Percentiles rank a stretch among this genome's conserved stretches.
Evolutionary conservation across 2,797 vertebrate genomes (phyloP).

Genomic region (Pempheris klunzingeri): DNA sequence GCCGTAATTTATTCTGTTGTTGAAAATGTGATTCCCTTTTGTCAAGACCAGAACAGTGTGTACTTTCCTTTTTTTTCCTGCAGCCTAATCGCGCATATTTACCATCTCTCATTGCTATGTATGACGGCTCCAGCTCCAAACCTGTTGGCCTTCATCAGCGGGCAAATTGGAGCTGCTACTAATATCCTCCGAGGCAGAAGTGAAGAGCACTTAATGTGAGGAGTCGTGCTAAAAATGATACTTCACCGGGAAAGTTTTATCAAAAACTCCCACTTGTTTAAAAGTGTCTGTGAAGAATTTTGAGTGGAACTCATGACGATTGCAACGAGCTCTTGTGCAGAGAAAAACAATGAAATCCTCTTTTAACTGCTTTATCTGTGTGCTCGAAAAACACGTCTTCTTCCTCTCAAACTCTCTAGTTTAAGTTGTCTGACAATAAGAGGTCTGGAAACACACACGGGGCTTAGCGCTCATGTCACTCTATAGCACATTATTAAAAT

Average conservation of each 20-base stretch:
- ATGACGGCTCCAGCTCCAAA: background rate
- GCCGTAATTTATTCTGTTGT: background rate
- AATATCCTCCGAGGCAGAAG: background rate
- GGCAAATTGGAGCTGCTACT: background rate
- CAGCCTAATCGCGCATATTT: constrained; percentile 9
- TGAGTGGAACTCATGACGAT: background rate
- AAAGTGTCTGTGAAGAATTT: background rate
- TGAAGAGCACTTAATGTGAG: background rate
- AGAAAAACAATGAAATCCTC: background rate
- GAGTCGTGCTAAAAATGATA: background rate
- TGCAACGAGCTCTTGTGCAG: background rate
- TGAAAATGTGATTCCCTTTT: background rate
- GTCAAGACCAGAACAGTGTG: background rate
- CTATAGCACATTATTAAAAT: too few relatives aligned
- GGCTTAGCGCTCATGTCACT: too few relatives aligned
- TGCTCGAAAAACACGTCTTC: too few relatives aligned
- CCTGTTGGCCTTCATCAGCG: background rate
- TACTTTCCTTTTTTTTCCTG: background rate
- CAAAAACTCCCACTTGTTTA: background rate
- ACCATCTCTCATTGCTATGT: background rate
- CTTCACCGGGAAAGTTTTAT: background rate
- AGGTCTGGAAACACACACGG: background rate
- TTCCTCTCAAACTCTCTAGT: background rate
- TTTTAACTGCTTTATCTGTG: background rate
- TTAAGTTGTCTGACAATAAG: background rate